These are phyloP conservation scores for Athrips mouffetella DNA, from an alignment of 2,888 invertebrate genomes.

Conservation along the genomic window DNA sequence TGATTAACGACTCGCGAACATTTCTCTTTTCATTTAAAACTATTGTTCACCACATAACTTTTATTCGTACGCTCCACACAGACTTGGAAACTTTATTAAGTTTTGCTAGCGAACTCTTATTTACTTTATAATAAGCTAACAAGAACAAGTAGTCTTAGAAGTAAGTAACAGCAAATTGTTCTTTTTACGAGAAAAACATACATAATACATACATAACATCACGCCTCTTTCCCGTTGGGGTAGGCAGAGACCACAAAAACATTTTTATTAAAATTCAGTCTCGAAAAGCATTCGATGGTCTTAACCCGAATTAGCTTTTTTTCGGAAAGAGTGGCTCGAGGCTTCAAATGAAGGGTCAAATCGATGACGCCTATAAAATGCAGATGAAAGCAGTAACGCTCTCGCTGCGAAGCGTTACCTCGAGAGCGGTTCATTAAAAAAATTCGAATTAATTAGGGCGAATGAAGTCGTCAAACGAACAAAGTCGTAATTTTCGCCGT, in stretches of 20 bases:
- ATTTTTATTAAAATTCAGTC: background rate
- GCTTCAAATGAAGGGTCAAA: slow-evolving; percentile 15
- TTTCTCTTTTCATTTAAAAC: slow-evolving; percentile 3
- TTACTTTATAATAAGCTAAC: slow-evolving; percentile 1
- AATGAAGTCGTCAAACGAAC: slow-evolving; percentile 49
- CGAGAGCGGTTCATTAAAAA: slow-evolving; percentile 36
- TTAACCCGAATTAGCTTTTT: slow-evolving; percentile 9
- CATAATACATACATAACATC: too few species aligned
- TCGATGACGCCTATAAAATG: slow-evolving; percentile 19
- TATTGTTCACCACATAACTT: background rate
- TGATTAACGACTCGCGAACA: slow-evolving; percentile 5
- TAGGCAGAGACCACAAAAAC: too few species aligned
- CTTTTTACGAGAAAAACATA: background rate
- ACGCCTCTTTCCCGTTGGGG: too few species aligned
- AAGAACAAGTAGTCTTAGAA: background rate
- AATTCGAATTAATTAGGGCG: slow-evolving; percentile 49
- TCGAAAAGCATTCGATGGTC: background rate
- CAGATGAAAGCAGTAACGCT: slow-evolving; percentile 16
- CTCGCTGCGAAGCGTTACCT: slow-evolving; percentile 12
- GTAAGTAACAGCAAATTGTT: background rate
- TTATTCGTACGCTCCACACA: background rate
- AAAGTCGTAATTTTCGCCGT: slow-evolving; percentile 47
- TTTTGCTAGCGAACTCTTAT: background rate
- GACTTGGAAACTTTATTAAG: background rate
- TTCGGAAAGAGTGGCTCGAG: slow-evolving; percentile 4